Evolutionary conservation across 2,888 invertebrate genomes (phyloP), one percentile per base, ranked within the genome.

Genomic region (Cantharis lateralis): DNA sequence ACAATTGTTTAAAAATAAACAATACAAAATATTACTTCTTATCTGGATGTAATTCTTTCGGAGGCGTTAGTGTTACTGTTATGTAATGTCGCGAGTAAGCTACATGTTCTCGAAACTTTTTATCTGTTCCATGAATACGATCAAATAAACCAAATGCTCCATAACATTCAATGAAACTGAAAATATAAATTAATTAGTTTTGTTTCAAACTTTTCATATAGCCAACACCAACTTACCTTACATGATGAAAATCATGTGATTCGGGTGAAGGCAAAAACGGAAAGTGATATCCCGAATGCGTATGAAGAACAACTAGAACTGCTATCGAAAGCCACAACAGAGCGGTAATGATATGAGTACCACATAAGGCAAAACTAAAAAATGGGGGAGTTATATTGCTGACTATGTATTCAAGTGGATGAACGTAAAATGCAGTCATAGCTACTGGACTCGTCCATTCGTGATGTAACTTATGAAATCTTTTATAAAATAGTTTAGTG

Each of bases 131-230:
- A 86, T 96, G 96, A 9, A 96, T 87, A 70, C 95, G 92, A 86
- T 96, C 96, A 82, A 96, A 87, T 0, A 96, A 92, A 0, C 96
- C 96, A 79, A 95, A 88, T 1, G 95, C 94, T 2, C 96, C 96
- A 86, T 92, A 96, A 85, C 95, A 95, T 84, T 95, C 94, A 84
- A 93, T 95, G 87, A 96, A 96, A 87, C 96, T 96, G 85, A 24
- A 83, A 83, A 16, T 63, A 1, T 11, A 16, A 63, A 16, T 5
- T 3, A 18, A 20, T 20, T 20, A 20, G 3, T 5, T 18, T 1
- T 18, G 18, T 18, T n/a, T n/a, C n/a, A n/a, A 20, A 20, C 20
- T 20, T 20, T 20, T 20, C 5, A 5, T 5, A 5, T 20, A 5
- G 5, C 3, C 5, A 5, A 5, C 5, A 5, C 20, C 20, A 20